Evolutionary conservation across 2,888 invertebrate species (phyloP).

Genomic region (Charanyca ferruginea): DNA sequence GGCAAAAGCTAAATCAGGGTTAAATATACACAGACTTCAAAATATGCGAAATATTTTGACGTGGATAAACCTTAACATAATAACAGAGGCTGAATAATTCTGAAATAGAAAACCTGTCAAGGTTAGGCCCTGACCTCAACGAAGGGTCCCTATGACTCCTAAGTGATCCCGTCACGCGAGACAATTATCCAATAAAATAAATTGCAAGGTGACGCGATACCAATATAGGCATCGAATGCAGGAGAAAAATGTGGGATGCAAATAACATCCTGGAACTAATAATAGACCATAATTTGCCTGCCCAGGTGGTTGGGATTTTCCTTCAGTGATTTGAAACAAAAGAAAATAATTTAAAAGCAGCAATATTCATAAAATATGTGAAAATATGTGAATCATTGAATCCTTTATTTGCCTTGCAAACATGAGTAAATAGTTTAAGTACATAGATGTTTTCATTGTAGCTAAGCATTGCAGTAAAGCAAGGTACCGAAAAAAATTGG

Average conservation of each 20-base stretch:
- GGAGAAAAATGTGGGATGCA: slow-evolving; percentile 39
- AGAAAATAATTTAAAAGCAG: too few relatives aligned
- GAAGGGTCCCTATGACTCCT: slow-evolving; percentile 29
- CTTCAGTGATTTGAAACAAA: neutral
- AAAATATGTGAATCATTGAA: too few relatives aligned
- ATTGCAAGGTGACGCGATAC: slow-evolving; percentile 55
- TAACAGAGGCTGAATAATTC: slow-evolving; percentile 11
- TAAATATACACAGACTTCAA: too few relatives aligned
- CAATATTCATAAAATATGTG: too few relatives aligned
- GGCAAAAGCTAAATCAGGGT: too few relatives aligned
- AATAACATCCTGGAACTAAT: slow-evolving; percentile 39
- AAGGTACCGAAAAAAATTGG: too few relatives aligned
- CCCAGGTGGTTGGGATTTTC: neutral
- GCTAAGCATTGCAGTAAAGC: too few relatives aligned
- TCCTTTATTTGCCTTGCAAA: too few relatives aligned
- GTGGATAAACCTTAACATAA: too few relatives aligned
- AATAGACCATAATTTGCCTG: slow-evolving; percentile 7
- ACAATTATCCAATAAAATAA: slow-evolving; percentile 65
- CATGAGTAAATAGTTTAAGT: too few relatives aligned
- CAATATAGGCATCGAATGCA: slow-evolving; percentile 46
- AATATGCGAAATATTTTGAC: too few relatives aligned
- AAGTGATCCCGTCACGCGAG: slow-evolving; percentile 22
- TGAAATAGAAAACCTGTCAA: slow-evolving; percentile 27
- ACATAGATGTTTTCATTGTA: too few relatives aligned
- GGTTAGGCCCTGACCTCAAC: slow-evolving; percentile 37